These are phyloP conservation scores for Cheilosia soror DNA, from an alignment of 2,888 invertebrate genomes.

Conservation along the genomic window DNA sequence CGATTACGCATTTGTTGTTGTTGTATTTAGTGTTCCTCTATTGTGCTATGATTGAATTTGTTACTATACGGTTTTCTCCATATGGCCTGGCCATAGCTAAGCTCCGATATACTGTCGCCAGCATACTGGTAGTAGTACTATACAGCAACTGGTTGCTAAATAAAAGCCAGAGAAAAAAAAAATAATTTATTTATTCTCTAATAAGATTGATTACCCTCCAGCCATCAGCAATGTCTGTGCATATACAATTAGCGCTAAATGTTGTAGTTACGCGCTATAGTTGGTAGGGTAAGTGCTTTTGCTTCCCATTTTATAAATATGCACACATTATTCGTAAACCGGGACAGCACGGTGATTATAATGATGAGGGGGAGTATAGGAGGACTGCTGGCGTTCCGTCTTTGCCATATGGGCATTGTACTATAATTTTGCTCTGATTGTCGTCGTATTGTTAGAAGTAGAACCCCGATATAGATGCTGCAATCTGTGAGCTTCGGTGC, in stretches of 20 bases:
- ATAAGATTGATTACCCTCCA: conserved; percentile 54
- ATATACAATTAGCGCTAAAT: conserved; percentile 53
- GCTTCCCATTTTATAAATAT: conserved; percentile 28
- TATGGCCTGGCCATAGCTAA: background rate
- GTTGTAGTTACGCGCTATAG: conserved; percentile 26
- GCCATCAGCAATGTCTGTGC: conserved; percentile 30
- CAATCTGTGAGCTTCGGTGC: conserved; percentile 47
- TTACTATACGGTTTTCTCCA: conserved; percentile 35
- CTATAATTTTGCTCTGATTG: conserved; percentile 38
- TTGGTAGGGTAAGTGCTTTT: conserved; percentile 3
- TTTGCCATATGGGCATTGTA: conserved; percentile 56
- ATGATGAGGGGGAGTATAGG: conserved; percentile 19
- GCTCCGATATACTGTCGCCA: conserved; percentile 15
- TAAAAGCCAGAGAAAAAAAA: conserved; percentile 12
- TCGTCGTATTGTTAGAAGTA: conserved; percentile 4
- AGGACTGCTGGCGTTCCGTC: conserved; percentile 38
- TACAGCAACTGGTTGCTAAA: conserved; percentile 38
- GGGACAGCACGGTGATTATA: conserved; percentile 23
- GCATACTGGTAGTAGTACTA: background rate
- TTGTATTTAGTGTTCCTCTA: conserved; percentile 47
- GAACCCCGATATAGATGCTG: conserved; percentile 24
- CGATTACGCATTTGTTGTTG: conserved; percentile 80
- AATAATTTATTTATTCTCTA: conserved; percentile 33
- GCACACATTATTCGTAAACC: conserved; percentile 21
- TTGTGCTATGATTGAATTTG: conserved; percentile 37